Percentiles rank a stretch among this genome's conserved stretches.
Conservation (phyloP, 2,797 vertebrate genomes). For the Linurgus olivaceus region DNA sequence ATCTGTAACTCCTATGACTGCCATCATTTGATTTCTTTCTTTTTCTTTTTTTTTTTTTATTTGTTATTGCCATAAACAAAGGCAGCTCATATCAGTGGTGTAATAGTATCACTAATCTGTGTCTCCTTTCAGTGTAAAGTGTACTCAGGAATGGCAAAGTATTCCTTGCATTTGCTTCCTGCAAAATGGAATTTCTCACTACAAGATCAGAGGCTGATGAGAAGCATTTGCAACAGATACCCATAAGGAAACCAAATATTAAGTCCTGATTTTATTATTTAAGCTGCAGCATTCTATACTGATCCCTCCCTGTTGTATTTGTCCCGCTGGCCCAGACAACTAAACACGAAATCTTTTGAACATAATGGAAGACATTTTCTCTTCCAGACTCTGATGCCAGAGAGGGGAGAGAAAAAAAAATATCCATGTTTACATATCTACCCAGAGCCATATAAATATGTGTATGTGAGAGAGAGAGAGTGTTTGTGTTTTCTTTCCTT, state of each 20-base stretch:
- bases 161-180: neutral
- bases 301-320: neutral
- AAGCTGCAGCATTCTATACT: neutral
- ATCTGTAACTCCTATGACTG: neutral
- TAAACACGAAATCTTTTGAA: neutral
- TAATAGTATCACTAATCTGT: neutral
- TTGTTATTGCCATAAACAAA: neutral
- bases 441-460: fast-evolving
- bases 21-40: neutral
- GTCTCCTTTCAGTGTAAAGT: neutral
- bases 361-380: neutral
- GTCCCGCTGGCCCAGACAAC: neutral
- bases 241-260: neutral
- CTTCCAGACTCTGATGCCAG: neutral
- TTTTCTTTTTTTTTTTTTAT: neutral
- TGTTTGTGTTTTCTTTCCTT: neutral
- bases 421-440: neutral
- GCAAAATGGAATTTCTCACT: neutral
- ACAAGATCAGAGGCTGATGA: neutral
- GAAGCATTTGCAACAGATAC: neutral
- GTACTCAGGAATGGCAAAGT: neutral
- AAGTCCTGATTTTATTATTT: neutral
- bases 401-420: neutral
- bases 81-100: neutral
- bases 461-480: too few species aligned